These are phyloP conservation scores for Chloropsis cyanopogon DNA, from an alignment of 2,113 vertebrate genomes.

Conservation along the genomic window DNA sequence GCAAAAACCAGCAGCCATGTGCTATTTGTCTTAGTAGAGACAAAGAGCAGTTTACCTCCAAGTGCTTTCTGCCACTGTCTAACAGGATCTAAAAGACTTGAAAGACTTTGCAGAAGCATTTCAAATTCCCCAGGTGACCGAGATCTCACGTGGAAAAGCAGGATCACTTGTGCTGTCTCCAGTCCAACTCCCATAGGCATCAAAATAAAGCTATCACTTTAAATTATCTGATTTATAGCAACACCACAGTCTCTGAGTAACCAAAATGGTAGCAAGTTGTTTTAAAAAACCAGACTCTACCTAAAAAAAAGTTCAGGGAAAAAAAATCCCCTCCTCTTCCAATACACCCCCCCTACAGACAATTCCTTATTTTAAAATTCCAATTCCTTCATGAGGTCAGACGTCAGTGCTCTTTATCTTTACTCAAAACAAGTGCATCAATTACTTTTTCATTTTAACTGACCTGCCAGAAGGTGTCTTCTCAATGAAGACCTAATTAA, in stretches of 20 bases:
- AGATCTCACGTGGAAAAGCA: neutral
- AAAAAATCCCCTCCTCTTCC: neutral
- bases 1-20: neutral
- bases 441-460: neutral
- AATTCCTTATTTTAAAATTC: neutral
- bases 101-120: no score
- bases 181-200: neutral
- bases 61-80: neutral
- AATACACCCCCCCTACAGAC: neutral
- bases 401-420: neutral
- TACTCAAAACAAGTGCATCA: neutral
- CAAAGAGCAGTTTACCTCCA: neutral
- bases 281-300: neutral
- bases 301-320: neutral
- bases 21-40: neutral
- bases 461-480: neutral
- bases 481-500: neutral
- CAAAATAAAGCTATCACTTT: neutral
- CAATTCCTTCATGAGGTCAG: neutral
- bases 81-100: neutral
- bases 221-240: neutral
- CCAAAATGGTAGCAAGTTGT: neutral
- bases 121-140: neutral
- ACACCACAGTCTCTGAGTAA: neutral
- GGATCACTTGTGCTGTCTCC: neutral